Conservation (phyloP, 2,888 invertebrate species). For the Strigamia transsilvanica region DNA sequence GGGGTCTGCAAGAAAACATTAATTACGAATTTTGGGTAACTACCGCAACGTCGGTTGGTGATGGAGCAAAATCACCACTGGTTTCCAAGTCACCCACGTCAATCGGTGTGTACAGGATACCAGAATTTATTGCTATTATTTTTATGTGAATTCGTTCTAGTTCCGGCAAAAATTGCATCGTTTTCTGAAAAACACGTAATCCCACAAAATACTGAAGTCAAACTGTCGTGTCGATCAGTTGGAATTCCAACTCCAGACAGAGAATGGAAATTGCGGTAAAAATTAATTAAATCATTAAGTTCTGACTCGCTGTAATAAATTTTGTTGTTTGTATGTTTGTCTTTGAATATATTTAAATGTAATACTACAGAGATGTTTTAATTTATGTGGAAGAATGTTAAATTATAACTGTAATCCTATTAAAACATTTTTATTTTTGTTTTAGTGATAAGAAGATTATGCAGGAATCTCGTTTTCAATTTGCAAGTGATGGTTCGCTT, state of each 20-base stretch:
- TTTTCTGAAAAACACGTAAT: constrained; percentile 86
- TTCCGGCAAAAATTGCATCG: constrained; percentile 92
- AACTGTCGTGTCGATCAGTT: constrained; percentile 88
- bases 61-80: constrained; percentile 81
- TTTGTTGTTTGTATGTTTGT: too few species aligned
- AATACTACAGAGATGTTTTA: not conserved
- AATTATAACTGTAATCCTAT: not conserved
- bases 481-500: constrained; percentile 56
- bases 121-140: not conserved
- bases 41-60: constrained; percentile 84
- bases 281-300: not conserved
- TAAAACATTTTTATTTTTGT: not conserved
- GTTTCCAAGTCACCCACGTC: constrained; percentile 79
- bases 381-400: not conserved
- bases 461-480: constrained; percentile 40
- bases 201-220: constrained; percentile 92
- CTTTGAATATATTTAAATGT: not conserved
- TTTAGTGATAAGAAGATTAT: constrained; percentile 53
- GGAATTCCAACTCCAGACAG: constrained; percentile 92
- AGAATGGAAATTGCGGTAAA: constrained; percentile 70
- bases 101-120: constrained; percentile 64
- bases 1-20: constrained; percentile 55
- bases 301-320: too few species aligned
- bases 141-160: constrained; percentile 66
- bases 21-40: constrained; percentile 71